These are phyloP conservation scores for Mastomys coucha DNA, from an alignment of 2,113 vertebrate species.

Conservation along the genomic window DNA sequence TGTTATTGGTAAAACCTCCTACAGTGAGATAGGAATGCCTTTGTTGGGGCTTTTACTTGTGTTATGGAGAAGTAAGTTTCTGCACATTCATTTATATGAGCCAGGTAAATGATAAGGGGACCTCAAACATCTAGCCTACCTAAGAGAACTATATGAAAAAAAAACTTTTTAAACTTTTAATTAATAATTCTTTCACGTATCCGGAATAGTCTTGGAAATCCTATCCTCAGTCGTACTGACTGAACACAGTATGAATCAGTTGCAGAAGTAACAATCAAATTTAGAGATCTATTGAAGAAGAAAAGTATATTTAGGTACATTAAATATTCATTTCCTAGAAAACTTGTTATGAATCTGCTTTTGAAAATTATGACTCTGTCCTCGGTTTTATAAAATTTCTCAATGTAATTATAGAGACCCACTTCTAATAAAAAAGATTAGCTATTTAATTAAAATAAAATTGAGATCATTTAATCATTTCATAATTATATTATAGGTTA, in stretches of 20 bases:
- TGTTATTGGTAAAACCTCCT: neutral
- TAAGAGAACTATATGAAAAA: constrained; percentile 60
- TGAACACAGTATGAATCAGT: constrained; percentile 67
- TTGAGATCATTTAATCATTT: constrained; percentile 73
- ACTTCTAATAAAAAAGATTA: constrained; percentile 78
- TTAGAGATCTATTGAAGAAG: constrained; percentile 71
- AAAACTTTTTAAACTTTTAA: constrained; percentile 64
- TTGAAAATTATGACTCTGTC: constrained; percentile 69
- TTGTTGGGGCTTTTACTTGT: constrained; percentile 50
- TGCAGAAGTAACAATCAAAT: constrained; percentile 76
- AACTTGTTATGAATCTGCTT: constrained; percentile 78
- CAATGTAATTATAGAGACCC: constrained; percentile 81
- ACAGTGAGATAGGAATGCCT: constrained; percentile 36
- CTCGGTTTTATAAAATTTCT: constrained; percentile 76
- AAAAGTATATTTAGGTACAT: constrained; percentile 76
- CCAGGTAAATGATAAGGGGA: constrained; percentile 57
- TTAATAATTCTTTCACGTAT: constrained; percentile 67
- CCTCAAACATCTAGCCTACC: constrained; percentile 73
- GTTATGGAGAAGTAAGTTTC: neutral
- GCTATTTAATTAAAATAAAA: constrained; percentile 81
- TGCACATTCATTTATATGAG: constrained; percentile 45
- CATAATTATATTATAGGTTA: constrained; percentile 72
- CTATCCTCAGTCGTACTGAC: constrained; percentile 17
- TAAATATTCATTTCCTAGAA: constrained; percentile 82
- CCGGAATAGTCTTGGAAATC: constrained; percentile 49